These are phyloP conservation scores for Mycogona germanica DNA, from an alignment of 2,888 invertebrate genomes.

Conservation along the genomic window DNA sequence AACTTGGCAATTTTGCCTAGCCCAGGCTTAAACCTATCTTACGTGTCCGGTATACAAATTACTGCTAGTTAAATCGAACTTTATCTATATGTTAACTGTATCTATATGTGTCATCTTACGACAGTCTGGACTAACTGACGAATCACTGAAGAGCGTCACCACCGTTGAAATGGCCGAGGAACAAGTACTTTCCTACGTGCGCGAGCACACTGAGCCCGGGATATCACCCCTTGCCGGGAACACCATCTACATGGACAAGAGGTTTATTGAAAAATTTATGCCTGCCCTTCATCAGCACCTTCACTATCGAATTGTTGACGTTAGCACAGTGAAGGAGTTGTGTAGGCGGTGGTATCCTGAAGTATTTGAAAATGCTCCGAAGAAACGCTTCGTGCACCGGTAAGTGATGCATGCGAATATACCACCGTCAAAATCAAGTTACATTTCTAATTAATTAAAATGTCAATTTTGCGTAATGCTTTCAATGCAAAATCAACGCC, in stretches of 20 bases:
- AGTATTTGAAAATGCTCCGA: conserved; percentile 43
- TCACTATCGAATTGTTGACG: conserved; percentile 88
- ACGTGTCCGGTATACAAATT: too few relatives aligned
- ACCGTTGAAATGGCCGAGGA: conserved; percentile 54
- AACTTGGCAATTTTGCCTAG: too few relatives aligned
- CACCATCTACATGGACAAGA: conserved; percentile 70
- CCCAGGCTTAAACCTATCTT: too few relatives aligned
- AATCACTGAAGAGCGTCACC: conserved; percentile 53
- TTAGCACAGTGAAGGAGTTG: conserved; percentile 78
- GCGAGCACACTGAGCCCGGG: conserved; percentile 41
- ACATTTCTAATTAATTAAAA: background rate
- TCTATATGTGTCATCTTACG: conserved; percentile 20
- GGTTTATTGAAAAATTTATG: conserved; percentile 72
- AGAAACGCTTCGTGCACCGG: conserved; percentile 54
- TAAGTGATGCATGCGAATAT: conserved; percentile 19
- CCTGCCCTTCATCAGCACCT: conserved; percentile 61
- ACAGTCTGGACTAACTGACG: conserved; percentile 68
- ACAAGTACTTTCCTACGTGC: conserved; percentile 55
- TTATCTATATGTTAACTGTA: background rate
- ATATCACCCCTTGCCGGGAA: conserved; percentile 75
- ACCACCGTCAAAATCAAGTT: too few relatives aligned
- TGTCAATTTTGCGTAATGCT: too few relatives aligned
- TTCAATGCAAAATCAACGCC: too few relatives aligned
- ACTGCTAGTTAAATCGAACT: background rate
- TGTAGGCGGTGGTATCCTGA: conserved; percentile 57